A percentile compares a stretch with the other conserved stretches of the same genome.
phyloP scores from a whole-genome alignment of 1,140 invertebrate genomes.

The Camponotus pennsylvanicus region DNA sequence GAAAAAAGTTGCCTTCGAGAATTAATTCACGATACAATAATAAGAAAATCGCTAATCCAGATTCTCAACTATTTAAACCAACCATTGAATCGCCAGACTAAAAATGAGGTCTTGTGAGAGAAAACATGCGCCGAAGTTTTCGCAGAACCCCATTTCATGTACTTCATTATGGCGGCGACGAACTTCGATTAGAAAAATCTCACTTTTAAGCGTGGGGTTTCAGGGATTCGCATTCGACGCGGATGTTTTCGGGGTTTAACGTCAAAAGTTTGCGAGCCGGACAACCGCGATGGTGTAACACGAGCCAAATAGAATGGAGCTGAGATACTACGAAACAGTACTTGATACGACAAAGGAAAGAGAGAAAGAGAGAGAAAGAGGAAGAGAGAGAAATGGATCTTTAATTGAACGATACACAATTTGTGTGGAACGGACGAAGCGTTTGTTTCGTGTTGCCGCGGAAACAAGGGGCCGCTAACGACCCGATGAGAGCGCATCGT shows the following conservation, averaged over 20 bases:
- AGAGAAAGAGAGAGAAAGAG: too few species aligned
- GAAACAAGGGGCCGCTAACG: slow-evolving; percentile 70
- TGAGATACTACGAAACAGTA: slow-evolving; percentile 25
- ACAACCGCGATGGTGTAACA: slow-evolving; percentile 4
- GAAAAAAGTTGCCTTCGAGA: not conserved
- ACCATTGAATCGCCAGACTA: not conserved
- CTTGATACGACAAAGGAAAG: not conserved
- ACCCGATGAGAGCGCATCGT: slow-evolving; percentile 58
- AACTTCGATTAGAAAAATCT: slow-evolving; percentile 47
- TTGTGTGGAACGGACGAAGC: slow-evolving; percentile 20
- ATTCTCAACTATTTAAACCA: not conserved
- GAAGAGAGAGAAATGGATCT: slow-evolving; percentile 25
- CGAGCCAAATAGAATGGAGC: slow-evolving; percentile 20
- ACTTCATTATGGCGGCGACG: not conserved
- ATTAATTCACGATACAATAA: not conserved
- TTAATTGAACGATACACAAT: slow-evolving; percentile 64
- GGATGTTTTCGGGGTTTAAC: slow-evolving; percentile 27
- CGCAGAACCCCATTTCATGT: not conserved
- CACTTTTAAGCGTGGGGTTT: slow-evolving; percentile 5
- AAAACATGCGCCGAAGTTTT: slow-evolving; percentile 5
- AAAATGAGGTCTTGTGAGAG: not conserved
- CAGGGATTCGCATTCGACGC: slow-evolving; percentile 12
- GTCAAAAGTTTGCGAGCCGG: slow-evolving; percentile 41
- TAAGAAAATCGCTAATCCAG: not conserved
- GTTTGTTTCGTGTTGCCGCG: slow-evolving; percentile 63